phyloP scores from a whole-genome alignment of 2,888 invertebrate species.

The Drosophila testacea region DNA sequence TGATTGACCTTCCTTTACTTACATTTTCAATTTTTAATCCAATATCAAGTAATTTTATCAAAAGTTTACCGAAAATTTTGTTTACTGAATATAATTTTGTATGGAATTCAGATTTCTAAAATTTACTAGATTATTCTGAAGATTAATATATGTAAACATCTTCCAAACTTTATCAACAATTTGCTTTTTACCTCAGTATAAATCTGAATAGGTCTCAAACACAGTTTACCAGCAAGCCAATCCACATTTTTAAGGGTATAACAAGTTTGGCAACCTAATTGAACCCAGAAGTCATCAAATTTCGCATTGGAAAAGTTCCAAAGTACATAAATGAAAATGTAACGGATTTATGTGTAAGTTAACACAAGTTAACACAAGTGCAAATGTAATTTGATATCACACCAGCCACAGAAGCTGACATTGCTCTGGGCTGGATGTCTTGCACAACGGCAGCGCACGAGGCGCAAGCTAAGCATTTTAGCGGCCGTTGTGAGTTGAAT shows the following conservation, averaged over 20 bases:
- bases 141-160: background rate
- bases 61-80: background rate
- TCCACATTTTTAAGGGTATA: slow-evolving; percentile 1
- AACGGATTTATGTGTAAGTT: slow-evolving; percentile 3
- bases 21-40: slow-evolving; percentile 3
- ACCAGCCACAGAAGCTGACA: too few relatives aligned
- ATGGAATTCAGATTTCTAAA: background rate
- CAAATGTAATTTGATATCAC: too few relatives aligned
- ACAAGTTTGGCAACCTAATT: slow-evolving; percentile 17
- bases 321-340: slow-evolving; percentile 34
- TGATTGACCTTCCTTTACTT: background rate
- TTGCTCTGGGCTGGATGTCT: too few relatives aligned
- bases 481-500: too few relatives aligned
- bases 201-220: background rate
- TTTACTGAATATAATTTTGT: background rate
- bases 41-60: slow-evolving; percentile 1
- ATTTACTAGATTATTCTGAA: slow-evolving; percentile 17
- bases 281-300: slow-evolving; percentile 25
- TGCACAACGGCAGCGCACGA: too few relatives aligned
- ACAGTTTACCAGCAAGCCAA: background rate
- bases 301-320: slow-evolving; percentile 52
- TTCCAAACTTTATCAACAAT: background rate
- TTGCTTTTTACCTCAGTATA: background rate
- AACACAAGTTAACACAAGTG: too few relatives aligned
- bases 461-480: too few relatives aligned